Base-by-base conservation (phyloP, 2,113 vertebrate genomes). In the Periophthalmus modestus region DNA sequence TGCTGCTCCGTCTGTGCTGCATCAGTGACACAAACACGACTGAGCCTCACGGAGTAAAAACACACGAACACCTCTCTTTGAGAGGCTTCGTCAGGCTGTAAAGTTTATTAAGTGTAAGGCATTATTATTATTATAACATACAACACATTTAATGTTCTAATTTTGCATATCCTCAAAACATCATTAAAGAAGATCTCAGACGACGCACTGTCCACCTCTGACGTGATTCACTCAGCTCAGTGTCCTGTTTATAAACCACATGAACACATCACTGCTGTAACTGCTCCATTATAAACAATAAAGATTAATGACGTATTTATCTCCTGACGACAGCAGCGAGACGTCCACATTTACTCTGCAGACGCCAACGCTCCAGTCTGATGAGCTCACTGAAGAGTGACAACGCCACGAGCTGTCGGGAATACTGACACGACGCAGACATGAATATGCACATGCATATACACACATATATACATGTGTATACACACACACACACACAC, bases 241-340 rank as follows among this genome's bases (percentile, higher is more conserved):
- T 6, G 50, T 19, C 43, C 46, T 77, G 72, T 83, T 83, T 80
- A 73, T 79, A 62, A 34, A 75, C 76, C 84, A 85, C 61, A 59
- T 28, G n/a, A 55, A 55, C 77, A 76, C 58, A 72, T 74, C 85
- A 82, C 66, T 48, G 77, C 78, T 87, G 89, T 89, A 79, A 87
- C 85, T 89, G 73, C 78, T 82, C 58, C 73, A 73, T 80, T 57
- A 75, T 59, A 83, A 54, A 28, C 81, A 71, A 91, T 88, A 78
- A 75, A 89, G 89, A 88, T 87, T 85, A 89, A 88, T 88, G 82
- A 87, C 74, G 77, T 77, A 83, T 88, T 87, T 85, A 85, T 88
- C 81, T 79, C 75, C 23, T 69, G 62, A 46, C 82, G 87, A 87
- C 84, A 85, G 75, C 68, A 78, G 75, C 68, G 75, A 11, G 52